Percentiles rank a stretch among this genome's conserved stretches.
phyloP scores from a whole-genome alignment of 2,888 invertebrate genomes.

The Oligia strigilis region DNA sequence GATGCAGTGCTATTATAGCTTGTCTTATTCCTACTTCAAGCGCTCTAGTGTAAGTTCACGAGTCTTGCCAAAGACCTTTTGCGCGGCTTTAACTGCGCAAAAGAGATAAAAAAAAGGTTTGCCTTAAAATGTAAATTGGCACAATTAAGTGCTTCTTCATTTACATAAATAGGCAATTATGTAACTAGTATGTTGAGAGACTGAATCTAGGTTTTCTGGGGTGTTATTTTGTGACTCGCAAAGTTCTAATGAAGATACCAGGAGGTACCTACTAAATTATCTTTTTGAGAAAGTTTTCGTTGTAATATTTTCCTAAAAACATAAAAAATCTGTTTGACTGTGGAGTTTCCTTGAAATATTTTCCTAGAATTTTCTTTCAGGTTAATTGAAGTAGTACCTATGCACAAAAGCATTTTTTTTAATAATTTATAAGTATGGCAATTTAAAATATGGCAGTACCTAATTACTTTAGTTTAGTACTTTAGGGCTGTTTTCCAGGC shows the following conservation, averaged over 20 bases:
- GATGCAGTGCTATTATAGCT: not conserved
- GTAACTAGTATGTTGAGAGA: constrained; percentile 49
- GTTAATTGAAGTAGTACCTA: too few species aligned
- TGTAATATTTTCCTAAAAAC: not conserved
- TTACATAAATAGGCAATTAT: constrained; percentile 61
- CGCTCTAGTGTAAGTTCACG: constrained; percentile 36
- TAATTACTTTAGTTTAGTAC: too few species aligned
- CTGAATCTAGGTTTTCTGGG: constrained; percentile 24
- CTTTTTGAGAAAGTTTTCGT: not conserved
- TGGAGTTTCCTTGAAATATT: not conserved
- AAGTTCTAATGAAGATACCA: constrained; percentile 21
- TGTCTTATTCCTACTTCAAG: constrained; percentile 34
- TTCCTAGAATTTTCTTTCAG: not conserved
- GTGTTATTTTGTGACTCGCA: constrained; percentile 20
- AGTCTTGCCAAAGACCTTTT: constrained; percentile 39
- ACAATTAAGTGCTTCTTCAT: constrained; percentile 52
- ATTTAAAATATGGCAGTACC: too few species aligned
- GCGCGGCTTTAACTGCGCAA: constrained; percentile 33
- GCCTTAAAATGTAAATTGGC: constrained; percentile 57
- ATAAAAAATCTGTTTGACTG: not conserved
- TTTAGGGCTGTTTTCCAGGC: too few species aligned
- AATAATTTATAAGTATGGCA: too few species aligned
- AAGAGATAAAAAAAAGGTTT: constrained; percentile 52
- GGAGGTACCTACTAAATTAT: not conserved
- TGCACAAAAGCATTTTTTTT: too few species aligned